Conservation (phyloP, 2,888 invertebrate genomes). For the Polyploca ridens region DNA sequence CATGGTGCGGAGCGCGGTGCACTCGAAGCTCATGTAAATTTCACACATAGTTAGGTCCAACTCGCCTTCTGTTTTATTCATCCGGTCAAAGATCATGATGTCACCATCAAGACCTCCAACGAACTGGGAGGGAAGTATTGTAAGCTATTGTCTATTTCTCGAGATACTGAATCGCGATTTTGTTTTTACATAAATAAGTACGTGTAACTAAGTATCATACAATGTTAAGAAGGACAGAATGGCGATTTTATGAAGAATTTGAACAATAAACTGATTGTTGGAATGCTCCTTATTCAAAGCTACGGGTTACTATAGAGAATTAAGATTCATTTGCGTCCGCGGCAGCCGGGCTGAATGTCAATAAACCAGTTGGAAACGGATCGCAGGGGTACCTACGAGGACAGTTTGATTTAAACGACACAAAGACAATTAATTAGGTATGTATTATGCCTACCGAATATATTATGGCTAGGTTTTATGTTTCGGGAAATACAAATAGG, state of each 20-base stretch:
- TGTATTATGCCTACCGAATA: conserved; percentile 31
- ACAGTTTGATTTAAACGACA: conserved; percentile 54
- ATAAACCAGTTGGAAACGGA: conserved; percentile 57
- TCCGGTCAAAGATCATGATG: conserved; percentile 58
- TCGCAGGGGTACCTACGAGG: conserved; percentile 31
- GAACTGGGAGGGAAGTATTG: conserved; percentile 31
- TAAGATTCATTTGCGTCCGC: conserved; percentile 61
- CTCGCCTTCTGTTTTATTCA: conserved; percentile 61
- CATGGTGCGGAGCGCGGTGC: conserved; percentile 29
- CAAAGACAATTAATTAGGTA: conserved; percentile 53
- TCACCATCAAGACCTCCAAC: conserved; percentile 36
- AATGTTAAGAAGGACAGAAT: background rate
- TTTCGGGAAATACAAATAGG: conserved; percentile 34
- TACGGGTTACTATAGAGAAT: conserved; percentile 40
- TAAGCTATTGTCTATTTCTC: conserved; percentile 28
- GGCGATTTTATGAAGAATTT: conserved; percentile 26
- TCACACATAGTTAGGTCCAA: conserved; percentile 49
- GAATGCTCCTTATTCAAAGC: conserved; percentile 35
- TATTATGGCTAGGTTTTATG: conserved; percentile 27
- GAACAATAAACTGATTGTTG: conserved; percentile 44
- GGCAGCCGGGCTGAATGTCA: conserved; percentile 57
- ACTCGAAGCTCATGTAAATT: conserved; percentile 55
- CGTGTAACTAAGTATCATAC: background rate
- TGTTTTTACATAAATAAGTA: background rate
- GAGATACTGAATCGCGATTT: background rate